Evolutionary conservation across 2,888 invertebrate genomes (phyloP).

Genomic region (Apamea crenata): DNA sequence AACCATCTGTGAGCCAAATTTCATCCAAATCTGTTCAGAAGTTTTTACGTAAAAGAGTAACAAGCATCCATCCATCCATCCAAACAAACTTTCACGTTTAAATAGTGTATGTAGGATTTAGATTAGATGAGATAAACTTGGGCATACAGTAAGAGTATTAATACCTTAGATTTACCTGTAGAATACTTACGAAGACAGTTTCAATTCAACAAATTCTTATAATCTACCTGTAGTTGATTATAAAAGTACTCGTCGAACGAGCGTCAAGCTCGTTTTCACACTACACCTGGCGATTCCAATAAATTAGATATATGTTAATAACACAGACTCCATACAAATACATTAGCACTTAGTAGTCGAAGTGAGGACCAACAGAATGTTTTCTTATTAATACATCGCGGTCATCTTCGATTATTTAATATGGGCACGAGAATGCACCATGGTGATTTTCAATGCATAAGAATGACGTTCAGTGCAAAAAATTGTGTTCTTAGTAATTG

Average conservation of each 20-base stretch:
- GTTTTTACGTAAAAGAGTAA: no score
- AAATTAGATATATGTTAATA: conserved; percentile 8
- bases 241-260: neutral
- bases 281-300: neutral
- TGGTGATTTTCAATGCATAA: conserved; percentile 52
- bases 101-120: no score
- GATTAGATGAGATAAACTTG: neutral
- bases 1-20: no score
- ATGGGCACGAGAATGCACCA: conserved; percentile 13
- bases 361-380: neutral
- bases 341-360: neutral
- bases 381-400: conserved; percentile 1
- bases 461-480: conserved; percentile 35
- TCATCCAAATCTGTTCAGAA: no score
- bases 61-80: no score
- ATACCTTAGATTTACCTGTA: neutral
- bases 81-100: no score
- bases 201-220: neutral
- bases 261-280: neutral
- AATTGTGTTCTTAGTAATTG: conserved; percentile 50
- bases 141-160: neutral
- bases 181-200: neutral
- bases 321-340: neutral
- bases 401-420: conserved; percentile 23
- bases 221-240: neutral